A percentile compares a stretch with the other conserved stretches of the same genome.
Conservation (phyloP, 2,113 vertebrate species). For the Tympanuchus pallidicinctus region DNA sequence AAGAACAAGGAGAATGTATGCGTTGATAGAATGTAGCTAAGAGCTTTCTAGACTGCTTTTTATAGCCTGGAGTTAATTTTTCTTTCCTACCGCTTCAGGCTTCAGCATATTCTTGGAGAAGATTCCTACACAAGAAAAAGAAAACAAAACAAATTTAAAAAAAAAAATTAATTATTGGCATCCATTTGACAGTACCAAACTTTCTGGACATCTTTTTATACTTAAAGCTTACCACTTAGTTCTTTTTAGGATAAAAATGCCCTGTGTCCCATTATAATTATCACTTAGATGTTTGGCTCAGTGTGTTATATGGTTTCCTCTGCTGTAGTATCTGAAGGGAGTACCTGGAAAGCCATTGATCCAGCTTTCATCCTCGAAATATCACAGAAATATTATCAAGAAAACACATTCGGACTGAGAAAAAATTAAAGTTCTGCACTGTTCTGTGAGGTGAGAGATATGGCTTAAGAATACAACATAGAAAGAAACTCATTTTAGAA, state of each 20-base stretch:
- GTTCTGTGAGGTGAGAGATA: neutral
- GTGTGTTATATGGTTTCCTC: neutral
- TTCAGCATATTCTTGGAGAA: neutral
- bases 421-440: accelerated
- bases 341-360: neutral
- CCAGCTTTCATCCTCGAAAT: neutral
- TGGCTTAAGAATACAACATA: neutral
- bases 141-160: neutral
- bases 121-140: neutral
- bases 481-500: neutral
- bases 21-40: neutral
- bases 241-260: neutral
- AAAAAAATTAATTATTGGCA: neutral
- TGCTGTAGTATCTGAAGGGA: neutral
- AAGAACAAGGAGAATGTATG: accelerated
- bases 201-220: neutral
- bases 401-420: neutral
- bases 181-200: neutral
- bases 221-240: neutral
- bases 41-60: neutral
- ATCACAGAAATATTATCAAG: neutral
- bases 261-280: neutral
- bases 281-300: neutral
- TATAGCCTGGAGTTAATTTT: neutral
- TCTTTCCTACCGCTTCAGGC: neutral